Evolutionary conservation across 2,113 vertebrate genomes (phyloP), one percentile per base, ranked within the genome.

Genomic region (Corythaeola cristata): DNA sequence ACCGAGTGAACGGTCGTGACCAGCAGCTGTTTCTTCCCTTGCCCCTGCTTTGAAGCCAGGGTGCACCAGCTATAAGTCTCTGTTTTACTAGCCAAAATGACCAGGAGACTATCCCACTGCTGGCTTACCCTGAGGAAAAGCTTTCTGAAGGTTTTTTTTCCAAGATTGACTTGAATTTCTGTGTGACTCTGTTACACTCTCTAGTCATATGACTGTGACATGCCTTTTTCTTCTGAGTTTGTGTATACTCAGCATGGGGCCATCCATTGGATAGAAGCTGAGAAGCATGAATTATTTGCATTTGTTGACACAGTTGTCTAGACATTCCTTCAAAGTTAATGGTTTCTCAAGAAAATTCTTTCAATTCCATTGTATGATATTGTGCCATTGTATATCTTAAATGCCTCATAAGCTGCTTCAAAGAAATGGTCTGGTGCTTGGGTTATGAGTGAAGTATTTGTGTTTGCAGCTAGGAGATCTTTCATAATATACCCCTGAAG

Each of bases 281-380:
- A 97, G 88, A 97, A 96, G 97, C 95, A 72, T 92, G 93, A 96
- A 97, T 95, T 95, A 97, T 96, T 98, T 97, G 97, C 97, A 96
- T 98, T 96, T 96, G 96, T 98, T 98, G 96, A 97, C 97, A 97
- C 93, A 80, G 94, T 97, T 97, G 96, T 97, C 97, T 93, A 97
- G 97, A 98, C 98, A 98, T 97, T 98, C 97, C 97, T 98, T 98
- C 97, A 97, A 95, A 96, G 93, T 92, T 97, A 97, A 97, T 92
- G 91, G 96, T 97, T 97, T 94, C 90, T 96, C 95, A 95, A 90
- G 93, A 96, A 97, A 96, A 96, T 96, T 96, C 97, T 96, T 97
- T 96, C 85, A 90, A 67, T 97, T 97, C 96, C 94, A 89, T 97
- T 97, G 95, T 96, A 94, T 97, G 96, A 97, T 97, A 94, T 67